Conservation (phyloP, 2,888 invertebrate species). For the Trachelus tabidus region DNA sequence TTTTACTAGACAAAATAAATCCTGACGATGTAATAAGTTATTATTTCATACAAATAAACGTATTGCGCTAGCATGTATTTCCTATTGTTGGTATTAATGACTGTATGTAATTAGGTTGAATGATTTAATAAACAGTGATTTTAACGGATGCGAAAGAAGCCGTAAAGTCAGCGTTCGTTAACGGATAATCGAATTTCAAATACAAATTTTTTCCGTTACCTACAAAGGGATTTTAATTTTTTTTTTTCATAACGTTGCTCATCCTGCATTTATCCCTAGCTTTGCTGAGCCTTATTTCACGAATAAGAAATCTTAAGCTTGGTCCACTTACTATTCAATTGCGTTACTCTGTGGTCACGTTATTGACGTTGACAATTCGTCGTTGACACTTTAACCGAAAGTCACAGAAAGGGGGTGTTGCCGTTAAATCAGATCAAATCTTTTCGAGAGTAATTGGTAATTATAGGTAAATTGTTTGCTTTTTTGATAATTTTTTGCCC, state of each 20-base stretch:
- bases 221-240: neutral
- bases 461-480: neutral
- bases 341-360: constrained; percentile 28
- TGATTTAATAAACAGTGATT: neutral
- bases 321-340: constrained; percentile 6
- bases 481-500: neutral
- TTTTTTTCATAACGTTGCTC: neutral
- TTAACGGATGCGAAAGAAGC: neutral
- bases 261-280: neutral
- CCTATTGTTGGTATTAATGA: neutral
- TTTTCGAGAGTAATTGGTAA: neutral
- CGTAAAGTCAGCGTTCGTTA: neutral
- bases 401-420: constrained; percentile 26
- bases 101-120: neutral
- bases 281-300: neutral
- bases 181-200: neutral
- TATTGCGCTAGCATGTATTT: constrained; percentile 18
- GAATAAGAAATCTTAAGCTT: neutral
- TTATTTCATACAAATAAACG: constrained; percentile 22
- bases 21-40: constrained; percentile 21
- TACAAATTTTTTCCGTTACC: neutral
- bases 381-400: constrained; percentile 36
- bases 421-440: constrained; percentile 13
- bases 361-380: constrained; percentile 46
- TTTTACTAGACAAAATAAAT: constrained; percentile 10